phyloP scores from a whole-genome alignment of 1,140 invertebrate species.

The Philopotamus ludificatus region DNA sequence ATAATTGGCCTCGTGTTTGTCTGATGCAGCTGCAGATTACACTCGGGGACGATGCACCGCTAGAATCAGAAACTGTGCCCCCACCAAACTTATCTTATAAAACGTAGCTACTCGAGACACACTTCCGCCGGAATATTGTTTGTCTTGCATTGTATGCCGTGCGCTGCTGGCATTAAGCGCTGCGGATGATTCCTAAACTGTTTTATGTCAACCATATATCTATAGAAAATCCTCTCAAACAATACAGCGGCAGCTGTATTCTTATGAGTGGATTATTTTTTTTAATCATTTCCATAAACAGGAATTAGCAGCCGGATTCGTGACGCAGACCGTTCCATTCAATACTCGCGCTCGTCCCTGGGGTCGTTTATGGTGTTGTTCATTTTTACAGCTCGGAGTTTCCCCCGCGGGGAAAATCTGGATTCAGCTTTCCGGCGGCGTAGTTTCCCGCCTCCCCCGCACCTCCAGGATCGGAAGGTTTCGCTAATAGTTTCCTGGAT shows the following conservation, averaged over 20 bases:
- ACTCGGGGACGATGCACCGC: conserved; percentile 11
- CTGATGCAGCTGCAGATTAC: conserved; percentile 17
- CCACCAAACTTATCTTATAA: conserved; percentile 25
- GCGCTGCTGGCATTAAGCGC: too few relatives aligned
- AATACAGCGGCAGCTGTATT: background rate
- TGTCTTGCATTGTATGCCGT: background rate
- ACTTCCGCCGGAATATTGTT: conserved; percentile 1
- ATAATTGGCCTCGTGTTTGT: conserved; percentile 17
- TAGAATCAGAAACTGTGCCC: conserved; percentile 22
- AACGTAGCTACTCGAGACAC: conserved; percentile 3
- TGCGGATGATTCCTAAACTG: background rate
- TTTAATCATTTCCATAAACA: too few relatives aligned
- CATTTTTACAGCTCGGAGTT: background rate
- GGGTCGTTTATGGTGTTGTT: background rate
- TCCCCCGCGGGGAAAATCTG: background rate
- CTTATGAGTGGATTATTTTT: too few relatives aligned
- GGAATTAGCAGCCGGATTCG: background rate
- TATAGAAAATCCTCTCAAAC: background rate
- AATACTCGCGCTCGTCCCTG: background rate
- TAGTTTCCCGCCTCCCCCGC: too few relatives aligned
- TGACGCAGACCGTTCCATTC: too few relatives aligned
- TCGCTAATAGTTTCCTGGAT: conserved; percentile 26
- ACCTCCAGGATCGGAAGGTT: background rate
- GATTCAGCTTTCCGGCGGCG: background rate
- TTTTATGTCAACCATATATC: background rate